Evolutionary conservation across 1,140 invertebrate species (phyloP), one percentile per base, ranked within the genome.

Genomic region (Orius insidiosus): DNA sequence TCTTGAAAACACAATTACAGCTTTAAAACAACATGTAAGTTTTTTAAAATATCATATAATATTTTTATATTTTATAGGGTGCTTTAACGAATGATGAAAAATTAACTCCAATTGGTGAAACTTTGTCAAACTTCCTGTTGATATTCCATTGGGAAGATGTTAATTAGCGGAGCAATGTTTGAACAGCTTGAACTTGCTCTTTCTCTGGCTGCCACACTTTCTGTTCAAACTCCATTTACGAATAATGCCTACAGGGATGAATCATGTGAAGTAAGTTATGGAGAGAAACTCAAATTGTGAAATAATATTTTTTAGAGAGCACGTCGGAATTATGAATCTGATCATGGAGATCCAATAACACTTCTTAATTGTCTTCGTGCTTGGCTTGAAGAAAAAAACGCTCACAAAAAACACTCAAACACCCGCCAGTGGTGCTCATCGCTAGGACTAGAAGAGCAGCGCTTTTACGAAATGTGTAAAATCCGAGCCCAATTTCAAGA

Each of bases 391-490:
- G 68, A 84, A 9, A 90, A 90, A 58, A 58, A 63, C 37, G 62
- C 53, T 16, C n/a, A 46, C 44, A 56, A 59, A 48, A 46, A 50
- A 10, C 54, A 54, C n/a, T 58, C 58, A 48, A 65, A 64, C 8
- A 75, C 75, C 32, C 68, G 75, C 43, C 76, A 77, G 52, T 98
- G 93, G 93, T 93, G 89, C 55, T 75, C 70, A 54, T 71, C 79
- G 47, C 63, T 87, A 49, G 89, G 88, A 3, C 66, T 98, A 3
- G 92, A 98, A 63, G 93, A 98, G 58, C 92, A 97, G 60, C 68
- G 93, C 43, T 85, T 98, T 60, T 97, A 96, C 58, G 93, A 97
- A 66, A 82, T 94, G 56, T 90, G 80, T 0, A 97, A 97, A 69
- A 63, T 98, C 2, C 69, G 89, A 30, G 67, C 76, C 32, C 94